Base-by-base conservation (phyloP, 1,140 invertebrate species). In the Notospermus geniculatus region DNA sequence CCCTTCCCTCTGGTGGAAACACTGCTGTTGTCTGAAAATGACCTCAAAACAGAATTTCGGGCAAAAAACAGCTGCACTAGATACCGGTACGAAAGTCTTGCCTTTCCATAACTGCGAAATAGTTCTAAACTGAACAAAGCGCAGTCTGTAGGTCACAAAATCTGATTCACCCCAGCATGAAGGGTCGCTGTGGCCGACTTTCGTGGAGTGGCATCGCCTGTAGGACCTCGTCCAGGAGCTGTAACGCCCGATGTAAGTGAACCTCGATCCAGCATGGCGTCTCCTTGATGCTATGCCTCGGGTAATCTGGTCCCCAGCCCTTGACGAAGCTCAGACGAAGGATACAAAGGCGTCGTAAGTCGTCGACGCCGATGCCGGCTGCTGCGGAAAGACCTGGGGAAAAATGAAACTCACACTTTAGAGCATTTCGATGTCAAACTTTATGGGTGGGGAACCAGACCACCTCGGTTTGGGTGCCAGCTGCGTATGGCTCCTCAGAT, bases 301-400 rank as follows among this genome's bases (percentile, higher is more conserved):
- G 94, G 83, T 98, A 98, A 83, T 98, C 95, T n/a, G 94, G 95
- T 60, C 96, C 96, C 96, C 96, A 98, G 57, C 96, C 96, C 84
- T 98, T 99, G 0, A 99, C 97, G 80, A 99, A 99, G 81, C 94
- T 98, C 55, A 99, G 83, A 46, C 95, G 87, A 65, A 98, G 85
- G 76, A 98, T 96, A 78, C 96, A 98, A 29, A 98, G 86, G 59
- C 95, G 85, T 60, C 97, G 84, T 50, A 99, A 85, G 84, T 99
- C 96, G 81, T 99, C 97, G 1, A 99, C 97, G 9, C 96, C 95
- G 65, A 98, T 97, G 22, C 95, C 95, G 32, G 95, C 93, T n/a
- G 93, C 88, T 52, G 88, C 87, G 67, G 87, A 88, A 7, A 89
- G 78, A 78, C 86, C 87, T 87, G 61, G n/a, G 56, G 45, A 46